Evolutionary conservation across 2,113 vertebrate genomes (phyloP).

Genomic region (Plecturocebus donacophilus): DNA sequence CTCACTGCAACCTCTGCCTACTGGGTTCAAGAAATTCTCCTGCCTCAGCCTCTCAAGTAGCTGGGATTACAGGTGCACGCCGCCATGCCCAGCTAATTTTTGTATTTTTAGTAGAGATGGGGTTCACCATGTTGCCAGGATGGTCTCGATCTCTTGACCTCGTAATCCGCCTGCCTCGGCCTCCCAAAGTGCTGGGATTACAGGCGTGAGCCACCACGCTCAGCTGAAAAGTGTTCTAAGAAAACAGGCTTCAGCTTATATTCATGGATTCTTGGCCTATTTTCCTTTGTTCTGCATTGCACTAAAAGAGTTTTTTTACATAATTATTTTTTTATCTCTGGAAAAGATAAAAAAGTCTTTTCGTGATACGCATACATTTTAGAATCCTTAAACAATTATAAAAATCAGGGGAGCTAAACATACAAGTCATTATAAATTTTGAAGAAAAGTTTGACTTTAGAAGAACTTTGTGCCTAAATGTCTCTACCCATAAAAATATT

Average conservation of each 20-base stretch:
- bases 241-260: neutral
- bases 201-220: too few relatives aligned
- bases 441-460: neutral
- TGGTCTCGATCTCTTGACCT: too few relatives aligned
- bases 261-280: neutral
- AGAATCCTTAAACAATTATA: neutral
- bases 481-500: neutral
- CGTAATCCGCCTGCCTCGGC: too few relatives aligned
- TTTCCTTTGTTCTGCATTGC: neutral
- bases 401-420: conserved; percentile 11
- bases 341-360: neutral
- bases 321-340: neutral
- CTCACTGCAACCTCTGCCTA: too few relatives aligned
- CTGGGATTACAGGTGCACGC: too few relatives aligned
- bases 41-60: too few relatives aligned
- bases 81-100: too few relatives aligned
- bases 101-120: too few relatives aligned
- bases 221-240: neutral
- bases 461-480: neutral
- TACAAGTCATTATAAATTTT: conserved; percentile 38
- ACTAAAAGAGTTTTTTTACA: neutral
- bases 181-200: too few relatives aligned
- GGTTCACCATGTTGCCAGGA: too few relatives aligned
- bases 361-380: neutral
- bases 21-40: too few relatives aligned